phyloP scores from a whole-genome alignment of 2,113 vertebrate species.

The Turnix velox region DNA sequence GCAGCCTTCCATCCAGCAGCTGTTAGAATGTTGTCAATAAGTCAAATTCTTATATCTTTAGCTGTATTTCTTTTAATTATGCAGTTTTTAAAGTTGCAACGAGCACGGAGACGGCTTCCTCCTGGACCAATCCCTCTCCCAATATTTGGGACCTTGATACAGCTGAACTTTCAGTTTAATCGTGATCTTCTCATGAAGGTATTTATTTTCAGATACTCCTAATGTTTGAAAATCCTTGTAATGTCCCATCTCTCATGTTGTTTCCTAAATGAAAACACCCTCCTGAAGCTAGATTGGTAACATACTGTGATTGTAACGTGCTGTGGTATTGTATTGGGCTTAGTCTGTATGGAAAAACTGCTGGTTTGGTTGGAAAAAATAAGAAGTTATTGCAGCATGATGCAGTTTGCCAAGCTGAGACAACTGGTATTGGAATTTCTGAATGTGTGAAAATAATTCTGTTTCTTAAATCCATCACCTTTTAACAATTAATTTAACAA shows the following conservation, averaged over 20 bases:
- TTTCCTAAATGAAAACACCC: not conserved
- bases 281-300: not conserved
- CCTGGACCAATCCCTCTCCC: conserved; percentile 65
- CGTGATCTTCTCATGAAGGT: conserved; percentile 59
- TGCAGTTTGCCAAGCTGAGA: not conserved
- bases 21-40: not conserved
- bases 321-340: not conserved
- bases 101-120: not conserved
- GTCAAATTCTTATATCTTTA: not conserved
- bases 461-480: not conserved
- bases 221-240: not conserved
- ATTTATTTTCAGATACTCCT: conserved; percentile 32
- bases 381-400: not conserved
- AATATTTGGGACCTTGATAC: conserved; percentile 43
- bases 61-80: not conserved
- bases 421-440: not conserved
- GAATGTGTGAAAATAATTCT: not conserved
- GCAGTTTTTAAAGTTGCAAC: conserved; percentile 49
- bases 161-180: conserved; percentile 49
- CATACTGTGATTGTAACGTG: not conserved
- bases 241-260: not conserved
- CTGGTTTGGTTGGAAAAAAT: not conserved
- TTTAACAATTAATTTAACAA: not conserved
- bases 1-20: too few species aligned
- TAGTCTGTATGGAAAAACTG: not conserved